A percentile compares a stretch with the other conserved stretches of the same genome.
These are phyloP conservation scores for Pogonognathellus flavescens DNA, from an alignment of 1,140 invertebrate species.

Conservation along the genomic window DNA sequence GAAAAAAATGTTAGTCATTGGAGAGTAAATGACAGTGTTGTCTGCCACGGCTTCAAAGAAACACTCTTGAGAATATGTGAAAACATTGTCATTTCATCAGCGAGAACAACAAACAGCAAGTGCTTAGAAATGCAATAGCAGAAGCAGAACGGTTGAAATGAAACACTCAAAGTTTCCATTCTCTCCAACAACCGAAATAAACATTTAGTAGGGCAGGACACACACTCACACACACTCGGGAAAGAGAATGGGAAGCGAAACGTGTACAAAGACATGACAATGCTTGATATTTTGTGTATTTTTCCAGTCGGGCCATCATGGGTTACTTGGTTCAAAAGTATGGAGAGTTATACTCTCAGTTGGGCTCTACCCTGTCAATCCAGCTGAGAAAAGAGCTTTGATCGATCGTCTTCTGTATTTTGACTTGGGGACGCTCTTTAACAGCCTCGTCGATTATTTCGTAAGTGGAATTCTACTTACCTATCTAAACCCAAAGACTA, in stretches of 20 bases:
- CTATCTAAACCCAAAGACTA: constrained; percentile 17
- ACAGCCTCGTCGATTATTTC: constrained; percentile 68
- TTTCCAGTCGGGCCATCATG: constrained; percentile 70
- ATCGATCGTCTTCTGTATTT: constrained; percentile 71
- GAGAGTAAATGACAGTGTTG: too few species aligned
- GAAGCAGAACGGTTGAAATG: too few species aligned
- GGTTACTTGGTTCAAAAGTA: constrained; percentile 70
- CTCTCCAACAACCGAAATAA: too few species aligned
- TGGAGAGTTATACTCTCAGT: constrained; percentile 64
- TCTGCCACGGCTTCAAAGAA: too few species aligned
- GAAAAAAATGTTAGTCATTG: too few species aligned
- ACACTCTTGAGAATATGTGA: too few species aligned
- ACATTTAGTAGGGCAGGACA: neutral
- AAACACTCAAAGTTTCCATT: too few species aligned
- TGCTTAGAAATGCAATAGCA: too few species aligned
- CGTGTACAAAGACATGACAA: constrained; percentile 28
- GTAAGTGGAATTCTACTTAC: constrained; percentile 66
- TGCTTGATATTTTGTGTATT: constrained; percentile 37
- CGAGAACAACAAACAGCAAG: too few species aligned
- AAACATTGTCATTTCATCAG: too few species aligned
- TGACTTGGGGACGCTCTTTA: constrained; percentile 70
- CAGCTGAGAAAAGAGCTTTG: constrained; percentile 68
- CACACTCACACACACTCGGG: neutral
- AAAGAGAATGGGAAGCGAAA: neutral
- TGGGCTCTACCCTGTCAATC: constrained; percentile 67